Evolutionary conservation across 2,888 invertebrate genomes (phyloP).

Genomic region (Andrena fulva): DNA sequence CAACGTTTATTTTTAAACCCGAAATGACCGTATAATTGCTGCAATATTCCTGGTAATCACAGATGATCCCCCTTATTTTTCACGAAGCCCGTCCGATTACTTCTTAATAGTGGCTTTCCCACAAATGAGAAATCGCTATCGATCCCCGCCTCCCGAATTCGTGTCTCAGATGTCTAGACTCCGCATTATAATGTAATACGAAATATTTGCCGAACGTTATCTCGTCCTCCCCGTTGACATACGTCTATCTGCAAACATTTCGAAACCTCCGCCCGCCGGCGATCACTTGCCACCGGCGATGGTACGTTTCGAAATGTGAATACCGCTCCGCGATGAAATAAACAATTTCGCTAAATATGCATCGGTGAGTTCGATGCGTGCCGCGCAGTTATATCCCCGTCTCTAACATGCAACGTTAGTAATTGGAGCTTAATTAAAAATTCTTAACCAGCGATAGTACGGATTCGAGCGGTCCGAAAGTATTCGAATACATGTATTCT

Average conservation of each 20-base stretch:
- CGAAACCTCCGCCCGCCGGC: neutral
- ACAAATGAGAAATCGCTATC: neutral
- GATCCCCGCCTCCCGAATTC: neutral
- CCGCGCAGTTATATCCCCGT: too few relatives aligned
- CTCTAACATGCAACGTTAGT: neutral
- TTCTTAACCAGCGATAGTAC: neutral
- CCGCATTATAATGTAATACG: neutral
- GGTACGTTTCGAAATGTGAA: neutral
- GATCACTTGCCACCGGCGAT: neutral
- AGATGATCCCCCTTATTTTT: neutral
- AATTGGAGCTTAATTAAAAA: neutral
- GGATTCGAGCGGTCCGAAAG: neutral
- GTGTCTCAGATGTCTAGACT: neutral
- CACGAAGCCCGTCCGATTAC: too few relatives aligned
- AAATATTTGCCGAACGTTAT: constrained; percentile 1
- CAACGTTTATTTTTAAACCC: neutral
- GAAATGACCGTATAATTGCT: neutral
- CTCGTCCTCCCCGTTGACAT: neutral
- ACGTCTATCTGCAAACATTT: neutral
- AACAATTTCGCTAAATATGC: neutral
- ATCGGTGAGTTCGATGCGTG: too few relatives aligned
- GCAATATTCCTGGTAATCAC: neutral
- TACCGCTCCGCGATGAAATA: neutral
- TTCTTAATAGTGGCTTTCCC: neutral
- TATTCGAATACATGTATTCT: neutral